Base-by-base conservation (phyloP, 2,888 invertebrate genomes). In the Cyclophora punctaria region DNA sequence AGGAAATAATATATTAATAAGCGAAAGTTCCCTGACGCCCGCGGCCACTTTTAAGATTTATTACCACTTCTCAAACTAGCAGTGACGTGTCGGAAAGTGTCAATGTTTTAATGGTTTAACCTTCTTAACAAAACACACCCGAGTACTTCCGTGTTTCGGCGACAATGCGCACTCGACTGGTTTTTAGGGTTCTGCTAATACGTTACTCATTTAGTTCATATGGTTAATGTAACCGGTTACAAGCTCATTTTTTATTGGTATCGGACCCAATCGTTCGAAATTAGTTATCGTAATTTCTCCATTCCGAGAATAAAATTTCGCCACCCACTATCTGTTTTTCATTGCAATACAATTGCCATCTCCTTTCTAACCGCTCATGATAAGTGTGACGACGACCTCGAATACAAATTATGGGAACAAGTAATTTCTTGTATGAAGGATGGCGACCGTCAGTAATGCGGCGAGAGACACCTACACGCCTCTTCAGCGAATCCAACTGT, bases 371-470 rank as follows among this genome's bases (percentile, higher is more conserved):
- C 83, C 78, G 78, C 67, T 67, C 49, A 73, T 78, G 72, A 74
- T 71, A 83, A 83, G 81, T 85, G 80, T 83, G 80, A 80, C 85
- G 73, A 68, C 77, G 84, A 80, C 87, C 87, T 80, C 83, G 83
- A 86, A 84, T 80, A 76, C 67, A 82, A 85, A 83, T 83, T 82
- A 88, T 85, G 81, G 80, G 86, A 85, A 83, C 84, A 73, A 77
- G 80, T 69, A 79, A 80, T 80, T 81, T 81, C 67, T 77, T 81
- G 79, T 82, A 83, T 78, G 83, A 84, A 85, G 82, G 82, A 85
- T 86, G 76, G 71, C 64, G 67, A 70, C 61, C 64, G 70, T 59
- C 66, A 65, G 72, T 78, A 78, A 78, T 77, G 77, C 73, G 71
- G 71, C 66, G 73, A 69, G 71, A 65, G 71, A 76, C 85, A 73